Evolutionary conservation across 2,113 vertebrate species (phyloP), one percentile per base, ranked within the genome.

Genomic region (Chlorodrepanis virens): DNA sequence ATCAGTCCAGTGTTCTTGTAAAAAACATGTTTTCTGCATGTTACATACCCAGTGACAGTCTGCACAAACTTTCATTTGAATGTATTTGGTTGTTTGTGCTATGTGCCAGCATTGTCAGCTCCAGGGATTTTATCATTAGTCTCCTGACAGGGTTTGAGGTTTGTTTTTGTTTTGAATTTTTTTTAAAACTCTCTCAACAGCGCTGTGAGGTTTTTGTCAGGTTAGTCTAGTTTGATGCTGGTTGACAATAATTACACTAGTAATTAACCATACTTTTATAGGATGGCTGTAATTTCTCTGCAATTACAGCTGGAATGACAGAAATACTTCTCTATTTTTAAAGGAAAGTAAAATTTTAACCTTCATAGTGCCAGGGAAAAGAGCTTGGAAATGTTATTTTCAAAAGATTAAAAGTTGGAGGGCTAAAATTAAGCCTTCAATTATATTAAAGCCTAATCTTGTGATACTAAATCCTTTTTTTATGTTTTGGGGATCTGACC

Each of bases 381-480:
- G 56, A 92, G 44, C 59, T 89, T 45, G 31, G 74, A 70, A 87
- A 68, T 28, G 44, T 90, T 93, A 12, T 83, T 92, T 92, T 74
- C 47, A 9, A 75, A 81, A 86, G 83, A 83, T 80, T 83, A 87
- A 84, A 91, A 92, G 80, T 91, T 86, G 28, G 72, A 90, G 89
- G 95, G 80, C 64, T 95, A 64, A 95, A 93, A 94, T 92, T 83
- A 93, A 96, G 64, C 83, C 56, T 87, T 74, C 80, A 47, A 75
- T 95, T 92, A 59, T 21, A 78, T 89, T 87, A 81, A 84, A 93
- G 42, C 24, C 39, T 94, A 75, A 95, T 92, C 86, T 81, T 78
- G 37, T 81, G 93, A 68, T 74, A 63, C 29, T 61, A 86, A 94
- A 92, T 93, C 76, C 67, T 75, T 80, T 83, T 83, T 91, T 69